These are phyloP conservation scores for Fopius arisanus DNA, from an alignment of 1,140 invertebrate genomes.

Conservation along the genomic window DNA sequence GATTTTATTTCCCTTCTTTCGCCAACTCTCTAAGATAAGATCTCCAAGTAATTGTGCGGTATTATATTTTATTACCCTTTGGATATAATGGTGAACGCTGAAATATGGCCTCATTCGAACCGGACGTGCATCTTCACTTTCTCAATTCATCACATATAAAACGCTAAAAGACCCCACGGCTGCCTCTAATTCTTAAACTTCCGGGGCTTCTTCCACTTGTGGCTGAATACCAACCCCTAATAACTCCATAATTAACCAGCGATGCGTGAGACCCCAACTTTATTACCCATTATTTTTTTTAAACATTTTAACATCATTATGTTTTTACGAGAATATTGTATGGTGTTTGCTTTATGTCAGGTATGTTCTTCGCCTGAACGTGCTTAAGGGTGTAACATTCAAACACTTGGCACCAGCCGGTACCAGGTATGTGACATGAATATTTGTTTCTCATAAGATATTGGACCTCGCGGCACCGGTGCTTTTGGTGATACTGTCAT, in stretches of 20 bases:
- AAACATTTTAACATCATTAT: background rate
- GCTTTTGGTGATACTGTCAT: slow-evolving; percentile 50
- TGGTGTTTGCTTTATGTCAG: slow-evolving; percentile 11
- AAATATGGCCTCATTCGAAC: slow-evolving; percentile 35
- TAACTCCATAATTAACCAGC: background rate
- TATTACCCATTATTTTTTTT: background rate
- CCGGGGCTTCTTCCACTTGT: background rate
- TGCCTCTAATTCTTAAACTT: background rate
- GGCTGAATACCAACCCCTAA: background rate
- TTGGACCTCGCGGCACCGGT: slow-evolving; percentile 51
- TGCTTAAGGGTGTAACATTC: slow-evolving; percentile 56
- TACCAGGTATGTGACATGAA: slow-evolving; percentile 64
- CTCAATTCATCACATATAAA: slow-evolving; percentile 7
- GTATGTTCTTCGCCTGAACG: slow-evolving; percentile 40
- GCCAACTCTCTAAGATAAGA: slow-evolving; percentile 43
- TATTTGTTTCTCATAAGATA: slow-evolving; percentile 67
- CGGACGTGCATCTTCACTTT: slow-evolving; percentile 9
- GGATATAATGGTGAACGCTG: slow-evolving; percentile 33
- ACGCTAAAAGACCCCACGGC: background rate
- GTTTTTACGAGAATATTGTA: slow-evolving; percentile 11
- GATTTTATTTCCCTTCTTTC: slow-evolving; percentile 59
- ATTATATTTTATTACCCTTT: slow-evolving; percentile 41
- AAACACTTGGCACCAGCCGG: slow-evolving; percentile 66
- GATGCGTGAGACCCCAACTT: background rate
- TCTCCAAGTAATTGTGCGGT: slow-evolving; percentile 41